Evolutionary conservation across 2,797 vertebrate species (phyloP).

Genomic region (Pantherophis vulpinus): DNA sequence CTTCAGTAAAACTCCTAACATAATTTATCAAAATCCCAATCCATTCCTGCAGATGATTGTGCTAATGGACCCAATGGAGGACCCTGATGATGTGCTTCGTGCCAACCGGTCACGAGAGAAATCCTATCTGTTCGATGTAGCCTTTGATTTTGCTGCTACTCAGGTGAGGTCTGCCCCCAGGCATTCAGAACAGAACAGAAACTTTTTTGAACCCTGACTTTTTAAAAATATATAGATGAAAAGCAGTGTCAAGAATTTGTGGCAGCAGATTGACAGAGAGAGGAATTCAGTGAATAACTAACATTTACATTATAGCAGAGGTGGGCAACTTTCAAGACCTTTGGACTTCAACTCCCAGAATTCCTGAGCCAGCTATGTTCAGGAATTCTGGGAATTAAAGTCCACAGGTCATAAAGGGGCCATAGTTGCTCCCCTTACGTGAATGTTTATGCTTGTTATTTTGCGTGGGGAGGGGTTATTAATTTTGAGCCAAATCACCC

Average conservation of each 20-base stretch:
- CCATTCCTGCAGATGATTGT: slow-evolving; percentile 81
- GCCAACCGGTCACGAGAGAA: slow-evolving; percentile 89
- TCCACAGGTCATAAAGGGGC: not conserved
- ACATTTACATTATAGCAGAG: not conserved
- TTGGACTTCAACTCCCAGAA: not conserved
- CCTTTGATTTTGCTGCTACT: slow-evolving; percentile 86
- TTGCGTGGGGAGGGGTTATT: not conserved
- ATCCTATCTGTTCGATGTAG: slow-evolving; percentile 87
- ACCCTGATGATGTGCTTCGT: slow-evolving; percentile 83
- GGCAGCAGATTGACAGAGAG: not conserved
- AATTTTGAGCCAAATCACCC: not conserved
- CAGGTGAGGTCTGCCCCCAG: slow-evolving; percentile 70
- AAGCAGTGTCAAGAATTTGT: not conserved
- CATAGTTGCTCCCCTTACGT: not conserved
- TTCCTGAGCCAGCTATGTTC: not conserved
- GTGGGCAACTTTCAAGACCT: not conserved
- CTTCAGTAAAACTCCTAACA: not conserved
- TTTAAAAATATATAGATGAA: not conserved
- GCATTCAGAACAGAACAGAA: too few relatives aligned
- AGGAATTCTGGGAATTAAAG: not conserved
- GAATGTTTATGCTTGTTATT: not conserved
- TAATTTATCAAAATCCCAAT: not conserved
- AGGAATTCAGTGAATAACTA: not conserved
- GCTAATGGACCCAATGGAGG: slow-evolving; percentile 89
- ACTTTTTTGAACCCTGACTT: not conserved